Evolutionary conservation across 2,113 vertebrate genomes (phyloP).

Genomic region (Ia io): DNA sequence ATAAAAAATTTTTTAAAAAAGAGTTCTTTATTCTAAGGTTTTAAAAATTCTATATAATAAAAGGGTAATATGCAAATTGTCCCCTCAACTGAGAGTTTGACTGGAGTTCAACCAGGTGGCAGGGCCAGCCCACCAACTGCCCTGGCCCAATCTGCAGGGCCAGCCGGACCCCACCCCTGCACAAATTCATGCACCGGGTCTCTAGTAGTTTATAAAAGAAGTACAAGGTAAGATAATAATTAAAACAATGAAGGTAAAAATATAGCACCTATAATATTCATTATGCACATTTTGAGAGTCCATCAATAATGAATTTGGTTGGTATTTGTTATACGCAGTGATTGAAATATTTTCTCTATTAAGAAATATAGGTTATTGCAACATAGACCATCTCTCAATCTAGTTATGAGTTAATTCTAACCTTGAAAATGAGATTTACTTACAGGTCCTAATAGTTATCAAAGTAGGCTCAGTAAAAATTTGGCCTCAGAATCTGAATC

Average conservation of each 20-base stretch:
- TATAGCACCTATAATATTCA: background rate
- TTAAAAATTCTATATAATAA: no score
- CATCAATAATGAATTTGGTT: background rate
- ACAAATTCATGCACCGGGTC: no score
- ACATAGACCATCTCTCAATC: background rate
- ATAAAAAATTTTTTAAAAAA: background rate
- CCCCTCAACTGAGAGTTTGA: no score
- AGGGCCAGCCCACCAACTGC: fast-evolving
- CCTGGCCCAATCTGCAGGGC: no score
- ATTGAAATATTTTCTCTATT: background rate
- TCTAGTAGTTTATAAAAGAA: background rate
- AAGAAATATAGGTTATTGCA: background rate
- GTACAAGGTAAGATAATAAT: background rate
- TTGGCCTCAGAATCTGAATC: background rate
- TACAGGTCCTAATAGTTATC: background rate
- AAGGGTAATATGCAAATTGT: no score
- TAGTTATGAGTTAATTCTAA: background rate
- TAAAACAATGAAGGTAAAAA: background rate
- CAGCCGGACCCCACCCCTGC: no score
- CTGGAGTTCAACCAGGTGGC: no score
- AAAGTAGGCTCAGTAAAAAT: background rate
- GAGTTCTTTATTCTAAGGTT: background rate
- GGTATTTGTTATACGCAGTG: background rate
- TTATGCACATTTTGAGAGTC: background rate
- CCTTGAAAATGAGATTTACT: conserved; percentile 1